Conservation (phyloP, 1,140 invertebrate species). For the Pseudachorutes palmiensis region DNA sequence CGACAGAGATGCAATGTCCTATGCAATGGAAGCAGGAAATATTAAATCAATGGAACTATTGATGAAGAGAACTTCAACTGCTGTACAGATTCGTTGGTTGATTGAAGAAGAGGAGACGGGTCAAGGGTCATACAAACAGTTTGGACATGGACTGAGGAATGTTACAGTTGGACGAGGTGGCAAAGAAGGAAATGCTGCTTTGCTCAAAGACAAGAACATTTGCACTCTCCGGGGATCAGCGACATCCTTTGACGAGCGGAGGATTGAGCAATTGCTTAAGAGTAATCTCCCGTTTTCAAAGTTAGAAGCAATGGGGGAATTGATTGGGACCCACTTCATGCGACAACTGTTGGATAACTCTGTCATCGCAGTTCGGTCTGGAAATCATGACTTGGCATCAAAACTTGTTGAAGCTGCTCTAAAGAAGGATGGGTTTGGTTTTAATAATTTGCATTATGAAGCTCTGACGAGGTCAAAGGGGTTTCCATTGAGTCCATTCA, state of each 20-base stretch:
- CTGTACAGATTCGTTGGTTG: background rate
- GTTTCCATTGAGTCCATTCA: slow-evolving; percentile 39
- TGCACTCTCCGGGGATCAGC: no score
- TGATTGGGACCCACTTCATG: background rate
- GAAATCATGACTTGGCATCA: slow-evolving; percentile 23
- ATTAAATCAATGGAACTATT: background rate
- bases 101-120: slow-evolving; percentile 27
- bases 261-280: background rate
- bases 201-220: slow-evolving; percentile 41
- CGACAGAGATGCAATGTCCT: no score
- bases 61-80: background rate
- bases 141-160: slow-evolving; percentile 41
- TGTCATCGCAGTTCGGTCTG: background rate
- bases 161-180: slow-evolving; percentile 36
- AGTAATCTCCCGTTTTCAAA: background rate
- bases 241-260: background rate
- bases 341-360: background rate
- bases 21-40: background rate
- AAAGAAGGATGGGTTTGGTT: slow-evolving; percentile 19
- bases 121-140: slow-evolving; percentile 39
- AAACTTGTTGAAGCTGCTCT: slow-evolving; percentile 17
- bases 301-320: background rate
- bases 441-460: slow-evolving; percentile 32
- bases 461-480: slow-evolving; percentile 8
- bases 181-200: slow-evolving; percentile 43